Conservation (phyloP, 2,797 vertebrate species). For the Crenuchus spilurus region DNA sequence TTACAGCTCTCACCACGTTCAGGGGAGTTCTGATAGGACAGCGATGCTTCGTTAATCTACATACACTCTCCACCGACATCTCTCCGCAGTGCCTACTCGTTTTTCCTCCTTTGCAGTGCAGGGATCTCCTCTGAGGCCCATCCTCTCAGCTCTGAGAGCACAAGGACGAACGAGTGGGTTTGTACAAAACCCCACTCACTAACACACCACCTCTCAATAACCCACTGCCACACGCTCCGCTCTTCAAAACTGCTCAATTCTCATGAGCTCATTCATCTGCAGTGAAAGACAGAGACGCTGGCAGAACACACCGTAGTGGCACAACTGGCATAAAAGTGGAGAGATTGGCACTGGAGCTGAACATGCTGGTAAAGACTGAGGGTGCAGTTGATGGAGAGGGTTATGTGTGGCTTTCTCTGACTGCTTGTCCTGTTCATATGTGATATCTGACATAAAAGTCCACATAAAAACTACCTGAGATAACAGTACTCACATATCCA, state of each 20-base stretch:
- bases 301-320: neutral
- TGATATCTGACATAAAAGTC: too few species aligned
- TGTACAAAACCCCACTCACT: slow-evolving; percentile 21
- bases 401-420: neutral
- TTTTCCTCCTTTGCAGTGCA: neutral
- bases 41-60: neutral
- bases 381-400: neutral
- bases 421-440: too few species aligned
- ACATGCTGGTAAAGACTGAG: neutral
- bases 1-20: too few species aligned
- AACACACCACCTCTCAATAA: slow-evolving; percentile 16
- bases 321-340: neutral
- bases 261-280: slow-evolving; percentile 7
- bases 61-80: neutral
- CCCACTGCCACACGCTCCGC: slow-evolving; percentile 11
- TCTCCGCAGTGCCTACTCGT: neutral
- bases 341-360: neutral
- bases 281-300: neutral
- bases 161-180: slow-evolving; percentile 26
- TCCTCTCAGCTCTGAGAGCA: slow-evolving; percentile 21
- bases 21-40: neutral
- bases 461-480: too few species aligned
- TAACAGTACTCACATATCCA: too few species aligned
- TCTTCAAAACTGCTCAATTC: slow-evolving; percentile 18
- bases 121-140: slow-evolving; percentile 18